Evolutionary conservation across 2,113 vertebrate species (phyloP).

Genomic region (Cebus imitator): DNA sequence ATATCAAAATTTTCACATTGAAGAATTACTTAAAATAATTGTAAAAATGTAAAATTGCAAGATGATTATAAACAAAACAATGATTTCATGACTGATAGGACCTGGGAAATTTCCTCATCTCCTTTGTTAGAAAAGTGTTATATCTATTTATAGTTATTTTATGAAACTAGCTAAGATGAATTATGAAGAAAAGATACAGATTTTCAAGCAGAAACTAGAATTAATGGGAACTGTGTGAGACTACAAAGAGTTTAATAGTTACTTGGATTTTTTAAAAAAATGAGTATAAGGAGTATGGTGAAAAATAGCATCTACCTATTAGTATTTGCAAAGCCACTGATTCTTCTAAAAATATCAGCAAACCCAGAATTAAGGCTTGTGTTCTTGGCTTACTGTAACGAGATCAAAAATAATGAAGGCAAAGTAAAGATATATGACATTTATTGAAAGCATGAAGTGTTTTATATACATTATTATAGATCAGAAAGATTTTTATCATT

Average conservation of each 20-base stretch:
- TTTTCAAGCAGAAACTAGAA: slow-evolving; percentile 6
- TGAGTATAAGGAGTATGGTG: neutral
- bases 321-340: neutral
- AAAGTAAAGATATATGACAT: neutral
- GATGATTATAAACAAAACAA: neutral
- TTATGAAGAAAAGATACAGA: neutral
- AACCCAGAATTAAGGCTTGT: neutral
- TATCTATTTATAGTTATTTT: slow-evolving; percentile 6
- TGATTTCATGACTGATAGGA: neutral
- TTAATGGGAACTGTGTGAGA: neutral
- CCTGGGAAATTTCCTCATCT: neutral
- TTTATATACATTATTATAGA: neutral
- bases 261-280: neutral
- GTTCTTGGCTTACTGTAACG: neutral
- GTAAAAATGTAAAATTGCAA: neutral
- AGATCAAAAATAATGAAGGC: neutral
- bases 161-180: neutral
- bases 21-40: neutral
- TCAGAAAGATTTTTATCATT: neutral
- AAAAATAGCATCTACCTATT: neutral
- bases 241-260: slow-evolving; percentile 2
- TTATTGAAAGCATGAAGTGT: neutral
- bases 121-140: neutral
- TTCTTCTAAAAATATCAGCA: neutral
- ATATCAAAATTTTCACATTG: neutral